Evolutionary conservation across 2,797 vertebrate species (phyloP), one percentile per base, ranked within the genome.

Genomic region (Neostethus bicornis): DNA sequence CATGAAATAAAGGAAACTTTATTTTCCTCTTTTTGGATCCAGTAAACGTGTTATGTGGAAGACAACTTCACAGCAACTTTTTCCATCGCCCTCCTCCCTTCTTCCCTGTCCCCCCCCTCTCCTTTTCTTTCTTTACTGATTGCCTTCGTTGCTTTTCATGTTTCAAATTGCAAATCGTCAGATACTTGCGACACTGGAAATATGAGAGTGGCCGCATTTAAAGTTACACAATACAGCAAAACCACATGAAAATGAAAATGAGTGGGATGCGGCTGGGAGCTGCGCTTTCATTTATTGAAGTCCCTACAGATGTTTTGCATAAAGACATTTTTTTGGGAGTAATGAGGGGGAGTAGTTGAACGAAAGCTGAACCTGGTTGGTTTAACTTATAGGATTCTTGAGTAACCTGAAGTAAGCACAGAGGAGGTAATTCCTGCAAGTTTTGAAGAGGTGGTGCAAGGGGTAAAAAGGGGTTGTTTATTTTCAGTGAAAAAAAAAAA

Each of bases 221-320:
- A 87, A 92, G 91, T 83, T 74, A 79, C 85, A 90, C 91, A 94
- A 92, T 89, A 87, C 87, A 81, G 77, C 76, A 90, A 86, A 89
- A 75, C 91, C 90, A 90, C 92, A 89, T 93, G 86, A 89, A 92
- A 92, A 89, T 85, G 78, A 49, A 58, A 92, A 90, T 75, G 68
- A 90, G 90, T 91, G 92, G 85, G 91, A 91, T 92, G 91, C 85
- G 92, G 90, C 89, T 81, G 83, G 71, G 85, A 86, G 88, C 87
- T 69, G 76, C 70, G 80, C 87, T 93, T 93, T 93, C 89, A 88
- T 91, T 90, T 91, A 87, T 87, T 90, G 82, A 85, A 89, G 85
- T 90, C 88, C 86, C 77, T 87, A 88, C 94, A 93, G 71, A 91
- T 93, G 92, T 93, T 92, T 91, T 89, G 80, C 90, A 93, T 93